Conservation (phyloP, 1,140 invertebrate species). For the Cydia strobilella region DNA sequence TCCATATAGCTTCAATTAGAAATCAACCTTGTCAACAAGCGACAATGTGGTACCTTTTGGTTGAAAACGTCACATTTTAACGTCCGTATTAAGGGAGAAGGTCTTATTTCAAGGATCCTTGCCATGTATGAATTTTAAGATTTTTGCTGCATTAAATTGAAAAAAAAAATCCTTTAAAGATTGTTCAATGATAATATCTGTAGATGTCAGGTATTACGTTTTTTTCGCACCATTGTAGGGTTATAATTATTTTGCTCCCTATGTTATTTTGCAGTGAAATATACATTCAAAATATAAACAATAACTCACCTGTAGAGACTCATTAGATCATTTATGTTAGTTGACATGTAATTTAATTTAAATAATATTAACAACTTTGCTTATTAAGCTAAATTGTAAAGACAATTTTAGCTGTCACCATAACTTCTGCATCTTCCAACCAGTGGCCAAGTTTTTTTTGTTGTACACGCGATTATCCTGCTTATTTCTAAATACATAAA, state of each 20-base stretch:
- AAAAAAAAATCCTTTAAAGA: too few relatives aligned
- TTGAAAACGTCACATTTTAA: too few relatives aligned
- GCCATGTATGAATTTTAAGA: too few relatives aligned
- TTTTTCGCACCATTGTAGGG: too few relatives aligned
- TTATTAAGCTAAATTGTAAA: background rate
- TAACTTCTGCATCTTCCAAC: background rate
- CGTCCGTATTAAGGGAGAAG: background rate
- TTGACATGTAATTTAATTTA: background rate
- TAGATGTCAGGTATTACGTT: too few relatives aligned
- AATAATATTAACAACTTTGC: background rate
- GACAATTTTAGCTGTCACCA: constrained; percentile 8
- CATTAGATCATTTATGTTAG: background rate
- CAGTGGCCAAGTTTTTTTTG: background rate
- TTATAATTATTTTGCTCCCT: background rate
- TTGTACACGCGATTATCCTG: background rate
- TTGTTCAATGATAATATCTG: too few relatives aligned
- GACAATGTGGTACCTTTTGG: too few relatives aligned
- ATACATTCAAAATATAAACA: background rate
- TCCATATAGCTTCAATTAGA: too few relatives aligned
- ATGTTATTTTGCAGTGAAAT: too few relatives aligned
- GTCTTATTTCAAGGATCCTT: background rate
- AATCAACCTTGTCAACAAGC: too few relatives aligned
- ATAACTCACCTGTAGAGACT: background rate
- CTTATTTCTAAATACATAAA: background rate
- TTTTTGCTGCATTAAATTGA: too few relatives aligned